Evolutionary conservation across 2,888 invertebrate genomes (phyloP).

Genomic region (Ypsolopha scabrella): DNA sequence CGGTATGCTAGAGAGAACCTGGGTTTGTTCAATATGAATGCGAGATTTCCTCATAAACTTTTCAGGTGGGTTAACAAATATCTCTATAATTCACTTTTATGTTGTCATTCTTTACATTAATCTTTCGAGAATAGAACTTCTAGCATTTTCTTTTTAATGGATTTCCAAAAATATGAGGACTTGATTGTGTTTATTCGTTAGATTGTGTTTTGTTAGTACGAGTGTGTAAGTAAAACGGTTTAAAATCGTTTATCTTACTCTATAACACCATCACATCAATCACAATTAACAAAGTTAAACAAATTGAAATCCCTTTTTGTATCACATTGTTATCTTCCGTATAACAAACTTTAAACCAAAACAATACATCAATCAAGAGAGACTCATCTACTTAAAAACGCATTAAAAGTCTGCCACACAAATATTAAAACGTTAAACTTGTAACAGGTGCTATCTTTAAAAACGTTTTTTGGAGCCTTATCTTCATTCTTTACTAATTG

Average conservation of each 20-base stretch:
- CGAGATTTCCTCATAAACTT: no score
- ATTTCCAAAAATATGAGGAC: background rate
- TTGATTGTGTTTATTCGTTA: no score
- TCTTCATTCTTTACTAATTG: constrained; percentile 41
- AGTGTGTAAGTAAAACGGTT: no score
- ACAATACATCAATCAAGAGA: constrained; percentile 61
- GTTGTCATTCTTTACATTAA: no score
- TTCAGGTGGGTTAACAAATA: no score
- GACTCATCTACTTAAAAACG: constrained; percentile 60
- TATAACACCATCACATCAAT: constrained; percentile 33
- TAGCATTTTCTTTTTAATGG: background rate
- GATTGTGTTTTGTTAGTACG: no score
- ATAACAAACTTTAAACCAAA: constrained; percentile 34
- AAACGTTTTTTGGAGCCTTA: constrained; percentile 22
- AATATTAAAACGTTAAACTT: constrained; percentile 24
- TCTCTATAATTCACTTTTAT: no score
- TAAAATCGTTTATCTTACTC: no score
- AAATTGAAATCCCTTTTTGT: constrained; percentile 46
- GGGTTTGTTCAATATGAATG: no score
- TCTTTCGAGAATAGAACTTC: no score
- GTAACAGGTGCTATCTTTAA: constrained; percentile 23
- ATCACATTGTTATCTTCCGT: constrained; percentile 29
- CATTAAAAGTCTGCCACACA: constrained; percentile 38
- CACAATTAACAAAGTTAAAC: constrained; percentile 44
- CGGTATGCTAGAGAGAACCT: no score